These are phyloP conservation scores for Leptinotarsa defecta DNA, from an alignment of 1,140 invertebrate species.

Conservation along the genomic window DNA sequence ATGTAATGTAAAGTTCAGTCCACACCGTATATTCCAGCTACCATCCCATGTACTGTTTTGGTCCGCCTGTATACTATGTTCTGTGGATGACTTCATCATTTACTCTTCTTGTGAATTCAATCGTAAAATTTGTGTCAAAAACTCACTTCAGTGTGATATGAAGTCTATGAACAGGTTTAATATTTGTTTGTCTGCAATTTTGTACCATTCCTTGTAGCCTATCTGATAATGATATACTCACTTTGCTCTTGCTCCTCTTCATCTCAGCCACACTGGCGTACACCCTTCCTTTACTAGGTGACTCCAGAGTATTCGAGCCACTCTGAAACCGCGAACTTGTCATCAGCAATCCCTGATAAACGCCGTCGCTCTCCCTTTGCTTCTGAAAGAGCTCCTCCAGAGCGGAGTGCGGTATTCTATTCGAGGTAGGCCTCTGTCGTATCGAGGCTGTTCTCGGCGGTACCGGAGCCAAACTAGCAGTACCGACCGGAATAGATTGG, in stretches of 20 bases:
- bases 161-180: no score
- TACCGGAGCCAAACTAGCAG: slow-evolving; percentile 62
- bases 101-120: no score
- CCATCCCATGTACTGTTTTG: no score
- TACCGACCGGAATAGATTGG: slow-evolving; percentile 58
- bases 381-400: slow-evolving; percentile 88
- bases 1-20: no score
- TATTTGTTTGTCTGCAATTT: no score
- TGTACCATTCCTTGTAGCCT: no score
- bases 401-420: slow-evolving; percentile 85
- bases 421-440: slow-evolving; percentile 80
- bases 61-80: no score
- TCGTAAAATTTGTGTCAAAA: no score
- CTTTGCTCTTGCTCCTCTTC: slow-evolving; percentile 82
- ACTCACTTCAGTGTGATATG: no score
- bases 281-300: slow-evolving; percentile 73
- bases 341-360: slow-evolving; percentile 65
- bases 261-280: slow-evolving; percentile 95
- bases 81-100: no score
- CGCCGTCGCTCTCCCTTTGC: slow-evolving; percentile 64
- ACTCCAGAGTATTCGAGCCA: slow-evolving; percentile 67
- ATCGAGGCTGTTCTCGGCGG: slow-evolving; percentile 86
- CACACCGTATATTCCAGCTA: no score
- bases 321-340: slow-evolving; percentile 75
- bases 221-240: slow-evolving; percentile 53